Base-by-base conservation (phyloP, 2,888 invertebrate genomes). In the Andrena bucephala region DNA sequence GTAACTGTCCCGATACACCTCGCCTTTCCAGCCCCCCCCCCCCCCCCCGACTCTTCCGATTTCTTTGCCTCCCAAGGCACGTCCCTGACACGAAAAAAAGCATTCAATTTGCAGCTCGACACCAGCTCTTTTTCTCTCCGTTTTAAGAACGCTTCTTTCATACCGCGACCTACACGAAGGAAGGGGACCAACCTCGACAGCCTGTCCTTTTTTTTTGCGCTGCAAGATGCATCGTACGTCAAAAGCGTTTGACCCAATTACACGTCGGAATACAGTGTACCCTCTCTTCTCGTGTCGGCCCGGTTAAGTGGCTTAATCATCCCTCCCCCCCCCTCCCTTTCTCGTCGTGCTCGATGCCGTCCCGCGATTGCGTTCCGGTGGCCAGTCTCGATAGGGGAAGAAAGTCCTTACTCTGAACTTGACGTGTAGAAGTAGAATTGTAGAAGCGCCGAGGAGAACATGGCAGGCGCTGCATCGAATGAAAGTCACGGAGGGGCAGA, bases 171-270 rank as follows among this genome's bases (percentile, higher is more conserved):
- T 59, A 67, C 57, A 50, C 60, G 81, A 63, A 57, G 20, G 27
- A 57, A 10, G 16, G 62, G 76, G 76, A 57, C 63, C 69, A 27
- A 48, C 52, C 69, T 62, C 75, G 7, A 63, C 27, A 71, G 29
- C 50, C 31, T 62, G 36, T 42, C n/a, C 8, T 29, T 33, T 50
- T 75, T 74, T 52, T 69, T 67, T 67, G 29, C 31, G 42, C 57
- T 27, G 42, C 27, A 48, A 67, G 70, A 63, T 57, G 50, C 77
- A 72, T 68, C 67, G 65, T 73, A 2, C 66, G 50, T 66, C 71
- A 63, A 75, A 68, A 57, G 67, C 63, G 57, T 65, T 62, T 54
- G 86, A 84, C 86, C 87, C 71, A 86, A 82, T 86, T 86, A 80
- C 73, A 71, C 63, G 66, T 33, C 48, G 67, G 68, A 62, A 63